A percentile compares a stretch with the other conserved stretches of the same genome.
Evolutionary conservation across 2,888 invertebrate genomes (phyloP).

Genomic region (Prostheceraeus crozeri): DNA sequence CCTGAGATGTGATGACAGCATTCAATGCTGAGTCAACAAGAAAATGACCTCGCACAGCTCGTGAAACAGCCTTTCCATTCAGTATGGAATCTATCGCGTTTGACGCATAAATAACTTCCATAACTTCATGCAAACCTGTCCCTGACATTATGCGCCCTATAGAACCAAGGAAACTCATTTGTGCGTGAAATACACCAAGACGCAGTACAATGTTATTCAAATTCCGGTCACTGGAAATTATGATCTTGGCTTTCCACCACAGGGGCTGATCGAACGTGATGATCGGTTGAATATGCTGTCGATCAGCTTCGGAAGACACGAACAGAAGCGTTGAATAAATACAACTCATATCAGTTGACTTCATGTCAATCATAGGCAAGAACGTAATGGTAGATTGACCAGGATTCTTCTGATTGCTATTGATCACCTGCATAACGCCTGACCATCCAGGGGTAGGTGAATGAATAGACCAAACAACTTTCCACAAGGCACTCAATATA

Average conservation of each 20-base stretch:
- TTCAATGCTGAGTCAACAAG: constrained; percentile 41
- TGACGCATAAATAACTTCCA: constrained; percentile 43
- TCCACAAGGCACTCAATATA: too few relatives aligned
- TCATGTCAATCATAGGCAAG: constrained; percentile 43
- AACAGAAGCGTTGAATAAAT: constrained; percentile 41
- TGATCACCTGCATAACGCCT: constrained; percentile 42
- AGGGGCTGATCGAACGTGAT: constrained; percentile 43
- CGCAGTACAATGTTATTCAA: constrained; percentile 39
- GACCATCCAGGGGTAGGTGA: constrained; percentile 40
- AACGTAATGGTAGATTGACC: constrained; percentile 42
- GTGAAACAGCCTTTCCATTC: constrained; percentile 43
- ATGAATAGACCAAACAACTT: constrained; percentile 5
- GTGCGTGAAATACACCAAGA: constrained; percentile 42
- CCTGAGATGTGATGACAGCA: not conserved
- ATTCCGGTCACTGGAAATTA: constrained; percentile 36
- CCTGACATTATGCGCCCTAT: constrained; percentile 44
- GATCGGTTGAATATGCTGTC: constrained; percentile 39
- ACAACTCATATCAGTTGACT: constrained; percentile 41
- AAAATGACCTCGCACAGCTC: constrained; percentile 43
- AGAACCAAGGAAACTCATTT: constrained; percentile 44
- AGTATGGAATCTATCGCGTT: constrained; percentile 44
- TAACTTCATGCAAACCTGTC: constrained; percentile 43
- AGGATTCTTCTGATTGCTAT: constrained; percentile 38
- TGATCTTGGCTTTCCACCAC: constrained; percentile 41
- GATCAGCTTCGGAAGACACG: constrained; percentile 35